Percentiles rank a stretch among this genome's conserved stretches.
phyloP scores from a whole-genome alignment of 2,797 vertebrate species.

The Acrossocheilus wenchowensis region DNA sequence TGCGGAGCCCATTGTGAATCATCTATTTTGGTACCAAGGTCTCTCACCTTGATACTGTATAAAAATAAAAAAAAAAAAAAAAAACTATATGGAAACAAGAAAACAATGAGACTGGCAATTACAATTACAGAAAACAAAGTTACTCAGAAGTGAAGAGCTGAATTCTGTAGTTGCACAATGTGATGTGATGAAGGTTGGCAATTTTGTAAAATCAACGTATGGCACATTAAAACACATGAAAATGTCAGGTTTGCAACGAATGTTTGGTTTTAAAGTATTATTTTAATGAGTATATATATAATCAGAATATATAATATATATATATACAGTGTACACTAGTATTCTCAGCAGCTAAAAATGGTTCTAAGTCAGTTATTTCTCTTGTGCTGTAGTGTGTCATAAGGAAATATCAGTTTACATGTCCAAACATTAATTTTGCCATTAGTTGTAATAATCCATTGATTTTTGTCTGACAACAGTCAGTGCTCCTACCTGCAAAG shows the following conservation, averaged over 20 bases:
- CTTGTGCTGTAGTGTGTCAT: too few relatives aligned
- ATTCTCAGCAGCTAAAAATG: too few relatives aligned
- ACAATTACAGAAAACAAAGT: slow-evolving; percentile 29
- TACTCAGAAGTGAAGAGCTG: background rate
- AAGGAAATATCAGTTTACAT: too few relatives aligned
- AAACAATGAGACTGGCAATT: slow-evolving; percentile 45
- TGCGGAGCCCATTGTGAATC: slow-evolving; percentile 58
- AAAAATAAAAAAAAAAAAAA: slow-evolving; percentile 20
- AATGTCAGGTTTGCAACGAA: background rate
- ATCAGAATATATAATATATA: too few relatives aligned
- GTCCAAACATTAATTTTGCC: too few relatives aligned
- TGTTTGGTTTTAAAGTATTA: too few relatives aligned
- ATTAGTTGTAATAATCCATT: too few relatives aligned
- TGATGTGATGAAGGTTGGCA: background rate
- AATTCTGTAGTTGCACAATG: background rate
- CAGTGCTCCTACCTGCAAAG: too few relatives aligned
- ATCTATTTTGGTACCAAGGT: slow-evolving; percentile 68
- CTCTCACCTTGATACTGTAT: slow-evolving; percentile 52
- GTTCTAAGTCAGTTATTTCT: too few relatives aligned
- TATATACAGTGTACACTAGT: too few relatives aligned
- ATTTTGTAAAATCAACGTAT: background rate
- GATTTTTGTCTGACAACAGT: too few relatives aligned
- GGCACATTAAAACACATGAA: background rate
- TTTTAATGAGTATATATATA: too few relatives aligned
- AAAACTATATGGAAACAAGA: slow-evolving; percentile 19